These are phyloP conservation scores for Agrotis exclamationis DNA, from an alignment of 2,888 invertebrate genomes.

Conservation along the genomic window DNA sequence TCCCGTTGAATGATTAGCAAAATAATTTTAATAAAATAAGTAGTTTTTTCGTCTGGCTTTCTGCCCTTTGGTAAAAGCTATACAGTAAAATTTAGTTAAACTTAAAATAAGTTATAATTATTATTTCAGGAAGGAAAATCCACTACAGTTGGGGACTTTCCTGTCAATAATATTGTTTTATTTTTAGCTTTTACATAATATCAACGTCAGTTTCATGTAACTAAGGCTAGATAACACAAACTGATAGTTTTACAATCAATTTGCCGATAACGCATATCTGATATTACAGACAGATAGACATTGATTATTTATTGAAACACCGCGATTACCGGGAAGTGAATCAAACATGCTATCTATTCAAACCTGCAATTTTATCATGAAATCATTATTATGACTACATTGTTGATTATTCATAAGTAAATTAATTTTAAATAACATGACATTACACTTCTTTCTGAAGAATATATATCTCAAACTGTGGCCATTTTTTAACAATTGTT, in stretches of 20 bases:
- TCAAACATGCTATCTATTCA: conserved; percentile 19
- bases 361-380: conserved; percentile 9
- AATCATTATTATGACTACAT: not conserved
- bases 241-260: conserved; percentile 48
- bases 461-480: too few relatives aligned
- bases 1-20: not conserved
- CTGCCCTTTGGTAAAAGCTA: too few relatives aligned
- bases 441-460: not conserved
- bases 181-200: conserved; percentile 7
- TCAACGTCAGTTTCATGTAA: conserved; percentile 28
- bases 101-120: too few relatives aligned
- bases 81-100: too few relatives aligned
- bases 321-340: conserved; percentile 22
- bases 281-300: conserved; percentile 35
- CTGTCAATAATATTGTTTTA: not conserved
- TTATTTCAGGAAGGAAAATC: not conserved
- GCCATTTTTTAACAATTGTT: too few relatives aligned
- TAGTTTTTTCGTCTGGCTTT: not conserved
- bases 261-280: conserved; percentile 56
- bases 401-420: not conserved
- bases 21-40: not conserved
- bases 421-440: not conserved
- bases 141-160: not conserved
- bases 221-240: conserved; percentile 23
- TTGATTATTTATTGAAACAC: conserved; percentile 28